Base-by-base conservation (phyloP, 2,888 invertebrate species). In the Macrophya alboannulata region DNA sequence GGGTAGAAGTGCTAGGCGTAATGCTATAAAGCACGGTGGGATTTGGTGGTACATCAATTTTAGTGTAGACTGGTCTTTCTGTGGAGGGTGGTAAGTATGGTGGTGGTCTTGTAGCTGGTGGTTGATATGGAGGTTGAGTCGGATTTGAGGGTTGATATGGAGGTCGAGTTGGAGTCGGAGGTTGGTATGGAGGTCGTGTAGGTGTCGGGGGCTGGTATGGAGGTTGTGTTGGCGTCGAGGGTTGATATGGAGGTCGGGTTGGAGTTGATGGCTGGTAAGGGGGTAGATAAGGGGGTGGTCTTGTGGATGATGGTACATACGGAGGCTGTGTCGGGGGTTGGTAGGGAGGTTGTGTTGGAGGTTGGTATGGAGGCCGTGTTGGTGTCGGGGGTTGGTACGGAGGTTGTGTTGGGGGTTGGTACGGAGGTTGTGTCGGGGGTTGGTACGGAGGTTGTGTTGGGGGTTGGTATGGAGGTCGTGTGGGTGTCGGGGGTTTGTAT, bases 41-140 rank as follows among this genome's bases (percentile, higher is more conserved):
- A 85, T 94, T 94, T 17, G 95, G 94, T 4, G 94, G 92, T 17
- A 93, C 92, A 55, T 93, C 93, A 0, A 92, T 86, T 0, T 92
- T 93, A 4, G 86, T 51, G 59, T 91, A 90, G 4, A 87, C 89
- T 8, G 91, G 89, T 31, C 90, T 89, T 8, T 89, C 89, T 0
- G 92, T 87, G 5, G 92, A 91, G 0, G 93, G 93, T 43, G 93
- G 93, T 48, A 93, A 89, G 85, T 93, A 93, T 0, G 93, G 92
- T 0, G 90, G 89, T 17, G 92, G 85, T 72, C 31, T 85, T 8
- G 55, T 55, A n/a, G n/a, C 55, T n/a, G 83, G 83, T 3, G 83
- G 83, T 68, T 68, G 83, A 31, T 68, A 83, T 8, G 93, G 92
- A 0, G 86, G 72, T 40, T 92, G 90, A 0, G 87, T 92, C 37